Conservation (phyloP, 2,888 invertebrate genomes). For the Eristalis intricaria region DNA sequence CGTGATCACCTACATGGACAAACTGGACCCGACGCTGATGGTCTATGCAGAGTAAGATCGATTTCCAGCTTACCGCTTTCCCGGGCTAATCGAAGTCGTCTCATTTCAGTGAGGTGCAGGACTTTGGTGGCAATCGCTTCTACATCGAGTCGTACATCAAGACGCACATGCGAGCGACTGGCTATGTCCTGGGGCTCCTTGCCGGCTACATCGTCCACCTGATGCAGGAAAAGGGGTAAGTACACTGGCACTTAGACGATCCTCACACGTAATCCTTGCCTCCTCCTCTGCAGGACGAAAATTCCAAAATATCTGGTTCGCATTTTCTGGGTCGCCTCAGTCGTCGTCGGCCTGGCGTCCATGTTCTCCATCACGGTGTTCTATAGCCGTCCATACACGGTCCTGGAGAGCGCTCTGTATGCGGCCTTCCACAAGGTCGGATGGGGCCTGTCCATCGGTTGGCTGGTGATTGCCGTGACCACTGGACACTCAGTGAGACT, state of each 20-base stretch:
- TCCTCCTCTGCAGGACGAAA: conserved; percentile 78
- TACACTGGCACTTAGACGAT: not conserved
- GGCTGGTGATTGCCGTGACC: conserved; percentile 86
- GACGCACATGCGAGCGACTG: conserved; percentile 88
- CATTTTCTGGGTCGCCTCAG: conserved; percentile 74
- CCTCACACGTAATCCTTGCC: not conserved
- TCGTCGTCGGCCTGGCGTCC: conserved; percentile 82
- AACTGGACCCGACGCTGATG: conserved; percentile 87
- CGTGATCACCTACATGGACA: conserved; percentile 83
- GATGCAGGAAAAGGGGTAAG: conserved; percentile 84
- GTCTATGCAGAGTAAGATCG: conserved; percentile 85
- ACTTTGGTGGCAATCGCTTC: conserved; percentile 85
- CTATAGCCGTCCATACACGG: conserved; percentile 84
- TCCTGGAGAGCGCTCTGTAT: conserved; percentile 85
- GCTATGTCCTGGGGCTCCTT: conserved; percentile 86
- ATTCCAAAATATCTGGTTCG: conserved; percentile 79
- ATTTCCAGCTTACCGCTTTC: not conserved
- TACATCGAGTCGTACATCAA: conserved; percentile 87
- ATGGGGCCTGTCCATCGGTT: conserved; percentile 87
- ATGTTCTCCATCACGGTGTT: conserved; percentile 86
- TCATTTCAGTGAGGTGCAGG: conserved; percentile 85
- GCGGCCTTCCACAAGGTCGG: conserved; percentile 85
- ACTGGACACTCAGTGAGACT: conserved; percentile 85
- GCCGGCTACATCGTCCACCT: conserved; percentile 86
- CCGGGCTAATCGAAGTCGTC: not conserved